Evolutionary conservation across 2,113 vertebrate genomes (phyloP), one percentile per base, ranked within the genome.

Genomic region (Melanocharis versteri): DNA sequence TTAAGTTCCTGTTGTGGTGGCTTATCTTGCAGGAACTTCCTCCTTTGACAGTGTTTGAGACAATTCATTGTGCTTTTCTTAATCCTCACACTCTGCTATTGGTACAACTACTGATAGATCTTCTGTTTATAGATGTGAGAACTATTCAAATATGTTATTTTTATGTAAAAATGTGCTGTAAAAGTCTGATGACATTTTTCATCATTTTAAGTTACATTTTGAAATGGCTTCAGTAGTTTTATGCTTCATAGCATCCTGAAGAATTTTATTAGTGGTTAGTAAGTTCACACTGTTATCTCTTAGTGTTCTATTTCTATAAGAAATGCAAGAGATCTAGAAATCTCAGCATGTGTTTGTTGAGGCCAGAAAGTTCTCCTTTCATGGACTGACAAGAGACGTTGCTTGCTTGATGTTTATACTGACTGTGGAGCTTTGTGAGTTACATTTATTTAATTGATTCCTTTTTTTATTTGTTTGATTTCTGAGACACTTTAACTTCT

Each of bases 271-370:
- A 89, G 62, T 71, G 58, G 27, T 80, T 77, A 64, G 57, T 51
- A 96, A 87, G 76, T 89, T 90, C 77, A 87, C 45, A 73, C 62
- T 96, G 66, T 87, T 90, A 83, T 75, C 33, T 90, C 35, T 94
- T 48, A 87, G 69, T 89, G 42, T 73, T 78, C 72, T 87, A 39
- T 93, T 95, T 96, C 83, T 91, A 2, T 88, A 78, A 92, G 54
- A 95, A 94, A 90, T 89, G 44, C 13, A 94, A 77, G 73, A 73
- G 44, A 92, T 83, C 72, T 91, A 92, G 80, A 97, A 96, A 94
- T 72, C 91, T 73, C 87, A 95, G 78, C 62, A 71, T 83, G 83
- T 75, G n/a, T 54, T 71, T 87, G 75, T 48, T 78, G 81, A 92
- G 85, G 64, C 80, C 89, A 94, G 53, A 90, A 87, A 93, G 85